Evolutionary conservation across 2,113 vertebrate genomes (phyloP), one percentile per base, ranked within the genome.

Genomic region (Prolemur simus): DNA sequence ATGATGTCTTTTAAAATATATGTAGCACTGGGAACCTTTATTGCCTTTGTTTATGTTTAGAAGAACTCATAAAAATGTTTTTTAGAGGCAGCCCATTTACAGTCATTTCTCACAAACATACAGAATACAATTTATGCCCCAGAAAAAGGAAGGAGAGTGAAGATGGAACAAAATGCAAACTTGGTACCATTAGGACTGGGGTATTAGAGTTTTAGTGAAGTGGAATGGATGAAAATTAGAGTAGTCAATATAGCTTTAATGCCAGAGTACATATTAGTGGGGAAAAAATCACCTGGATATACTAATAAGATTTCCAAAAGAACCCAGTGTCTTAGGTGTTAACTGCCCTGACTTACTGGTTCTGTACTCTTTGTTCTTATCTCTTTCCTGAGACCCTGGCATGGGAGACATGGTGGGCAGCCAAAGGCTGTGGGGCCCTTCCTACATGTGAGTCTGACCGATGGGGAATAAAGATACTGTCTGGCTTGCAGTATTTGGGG

Each of bases 1-100:
- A 58, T 84, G 69, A 77, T 66, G 54, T 45, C 89, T 96, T 96
- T 97, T 89, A 96, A 95, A 96, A 94, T 94, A 89, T 64, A 93
- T 56, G 52, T 56, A 73, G 94, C 58, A 37, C 39, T 45, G 54
- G 83, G 81, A 80, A 86, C 93, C 95, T 88, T 92, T 96, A 97
- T 77, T 91, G 89, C 58, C 32, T 96, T 96, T 94, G 82, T 89
- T 81, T 96, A 74, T 96, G 78, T 93, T 97, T 97, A 94, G 89
- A 91, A 93, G 34, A 89, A 89, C 49, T 91, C 68, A 84, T 85
- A 89, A 96, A 86, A 92, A 82, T 73, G 34, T 77, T 83, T 52
- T 58, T 71, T 88, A 52, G 96, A 96, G 27, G 47, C 73, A 89
- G 34, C 20, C 42, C 58, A 56, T 89, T 68, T 82, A 89, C 60